These are phyloP conservation scores for Drosophila falleni DNA, from an alignment of 2,888 invertebrate species.

Conservation along the genomic window DNA sequence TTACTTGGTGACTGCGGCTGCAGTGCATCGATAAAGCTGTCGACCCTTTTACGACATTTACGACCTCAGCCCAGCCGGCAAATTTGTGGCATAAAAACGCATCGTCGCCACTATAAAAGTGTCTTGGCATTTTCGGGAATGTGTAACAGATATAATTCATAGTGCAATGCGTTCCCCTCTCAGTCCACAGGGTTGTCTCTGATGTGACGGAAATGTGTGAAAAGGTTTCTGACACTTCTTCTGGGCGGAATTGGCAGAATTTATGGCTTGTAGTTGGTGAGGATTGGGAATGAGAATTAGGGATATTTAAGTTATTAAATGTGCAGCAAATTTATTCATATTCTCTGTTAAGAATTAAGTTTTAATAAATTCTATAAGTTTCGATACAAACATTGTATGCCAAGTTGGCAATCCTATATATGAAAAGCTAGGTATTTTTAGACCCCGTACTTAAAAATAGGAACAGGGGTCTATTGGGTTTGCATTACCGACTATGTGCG, in stretches of 20 bases:
- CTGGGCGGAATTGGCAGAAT: conserved; percentile 20
- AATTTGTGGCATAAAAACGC: conserved; percentile 68
- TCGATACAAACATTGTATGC: too few species aligned
- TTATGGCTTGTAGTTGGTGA: conserved; percentile 27
- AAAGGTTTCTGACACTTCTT: conserved; percentile 55
- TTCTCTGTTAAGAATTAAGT: too few species aligned
- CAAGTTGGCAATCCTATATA: too few species aligned
- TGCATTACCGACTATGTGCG: too few species aligned
- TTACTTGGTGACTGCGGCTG: conserved; percentile 27
- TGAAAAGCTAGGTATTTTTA: too few species aligned
- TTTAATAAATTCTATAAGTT: too few species aligned
- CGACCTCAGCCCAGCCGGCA: conserved; percentile 57
- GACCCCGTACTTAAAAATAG: too few species aligned
- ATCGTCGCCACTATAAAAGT: conserved; percentile 64
- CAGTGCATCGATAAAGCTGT: conserved; percentile 64
- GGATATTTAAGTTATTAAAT: not conserved
- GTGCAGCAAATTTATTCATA: too few species aligned
- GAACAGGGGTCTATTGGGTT: too few species aligned
- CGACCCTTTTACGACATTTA: conserved; percentile 34
- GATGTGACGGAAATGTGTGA: conserved; percentile 52
- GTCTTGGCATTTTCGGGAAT: conserved; percentile 53
- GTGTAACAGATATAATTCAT: conserved; percentile 65
- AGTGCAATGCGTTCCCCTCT: conserved; percentile 21
- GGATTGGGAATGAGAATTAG: not conserved
- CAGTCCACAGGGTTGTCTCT: not conserved